A percentile compares a stretch with the other conserved stretches of the same genome.
These are phyloP conservation scores for Spicauda simplicius DNA, from an alignment of 2,888 invertebrate species.

Conservation along the genomic window DNA sequence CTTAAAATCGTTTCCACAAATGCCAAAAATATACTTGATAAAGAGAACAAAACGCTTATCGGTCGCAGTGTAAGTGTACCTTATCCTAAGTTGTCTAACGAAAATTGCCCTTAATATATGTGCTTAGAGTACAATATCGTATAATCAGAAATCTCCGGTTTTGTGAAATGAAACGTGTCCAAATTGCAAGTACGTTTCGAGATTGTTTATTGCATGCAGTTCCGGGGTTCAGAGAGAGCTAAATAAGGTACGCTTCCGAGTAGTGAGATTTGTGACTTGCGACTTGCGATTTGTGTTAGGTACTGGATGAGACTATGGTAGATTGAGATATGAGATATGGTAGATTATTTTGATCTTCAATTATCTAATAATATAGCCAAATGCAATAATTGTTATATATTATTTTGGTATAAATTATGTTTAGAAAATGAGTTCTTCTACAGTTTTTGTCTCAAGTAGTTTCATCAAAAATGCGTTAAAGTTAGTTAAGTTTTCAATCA, in stretches of 20 bases:
- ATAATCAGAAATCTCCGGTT: constrained; percentile 2
- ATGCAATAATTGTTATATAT: too few species aligned
- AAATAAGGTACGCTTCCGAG: constrained; percentile 24
- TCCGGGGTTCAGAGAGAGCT: constrained; percentile 27
- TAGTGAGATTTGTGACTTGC: neutral
- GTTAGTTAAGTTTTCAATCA: too few species aligned
- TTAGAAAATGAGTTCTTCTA: too few species aligned
- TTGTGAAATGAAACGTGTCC: constrained; percentile 36
- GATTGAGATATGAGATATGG: neutral
- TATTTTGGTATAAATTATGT: too few species aligned
- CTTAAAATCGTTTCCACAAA: too few species aligned
- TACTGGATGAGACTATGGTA: neutral
- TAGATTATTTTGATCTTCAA: too few species aligned
- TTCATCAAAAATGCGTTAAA: too few species aligned
- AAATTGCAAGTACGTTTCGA: constrained; percentile 33
- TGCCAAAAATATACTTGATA: neutral
- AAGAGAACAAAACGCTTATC: constrained; percentile 14
- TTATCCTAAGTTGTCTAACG: neutral
- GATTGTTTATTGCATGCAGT: constrained; percentile 37
- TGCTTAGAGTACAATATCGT: constrained; percentile 16
- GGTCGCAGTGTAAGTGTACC: constrained; percentile 13
- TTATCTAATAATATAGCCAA: too few species aligned
- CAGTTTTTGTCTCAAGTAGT: too few species aligned
- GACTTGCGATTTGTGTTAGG: neutral
- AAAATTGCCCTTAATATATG: neutral